Percentiles rank a stretch among this genome's conserved stretches.
These are phyloP conservation scores for Ooceraea biroi DNA, from an alignment of 1,140 invertebrate species.

Conservation along the genomic window DNA sequence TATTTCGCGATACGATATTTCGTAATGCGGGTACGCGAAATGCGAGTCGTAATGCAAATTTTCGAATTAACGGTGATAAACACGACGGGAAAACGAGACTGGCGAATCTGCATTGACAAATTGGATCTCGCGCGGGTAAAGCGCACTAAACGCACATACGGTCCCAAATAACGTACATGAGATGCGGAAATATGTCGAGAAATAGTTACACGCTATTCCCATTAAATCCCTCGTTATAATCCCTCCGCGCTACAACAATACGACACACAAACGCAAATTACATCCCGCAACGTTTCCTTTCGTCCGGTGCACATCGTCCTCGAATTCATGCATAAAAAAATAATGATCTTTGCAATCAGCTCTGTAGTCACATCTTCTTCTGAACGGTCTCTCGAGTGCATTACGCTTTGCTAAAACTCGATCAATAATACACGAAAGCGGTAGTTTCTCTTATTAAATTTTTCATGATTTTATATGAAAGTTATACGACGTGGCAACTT, in stretches of 20 bases:
- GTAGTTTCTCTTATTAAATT: slow-evolving; percentile 12
- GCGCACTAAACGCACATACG: neutral
- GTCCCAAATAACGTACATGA: slow-evolving; percentile 8
- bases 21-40: neutral
- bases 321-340: slow-evolving; percentile 30
- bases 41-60: neutral
- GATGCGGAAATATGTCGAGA: slow-evolving; percentile 34
- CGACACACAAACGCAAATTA: slow-evolving; percentile 40
- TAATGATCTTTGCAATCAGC: slow-evolving; percentile 45
- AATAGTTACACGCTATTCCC: slow-evolving; percentile 55
- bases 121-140: slow-evolving; percentile 14
- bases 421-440: neutral
- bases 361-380: slow-evolving; percentile 3
- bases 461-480: neutral
- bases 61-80: slow-evolving; percentile 25
- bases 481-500: neutral
- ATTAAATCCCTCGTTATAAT: slow-evolving; percentile 55
- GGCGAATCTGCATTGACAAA: slow-evolving; percentile 23
- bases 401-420: slow-evolving; percentile 3
- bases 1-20: neutral
- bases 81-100: neutral
- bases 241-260: slow-evolving; percentile 16
- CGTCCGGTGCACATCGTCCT: slow-evolving; percentile 12
- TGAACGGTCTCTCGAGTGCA: slow-evolving; percentile 7
- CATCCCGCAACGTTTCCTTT: slow-evolving; percentile 25